These are phyloP conservation scores for Serranus cabrilla DNA, from an alignment of 2,797 vertebrate species.

Conservation along the genomic window DNA sequence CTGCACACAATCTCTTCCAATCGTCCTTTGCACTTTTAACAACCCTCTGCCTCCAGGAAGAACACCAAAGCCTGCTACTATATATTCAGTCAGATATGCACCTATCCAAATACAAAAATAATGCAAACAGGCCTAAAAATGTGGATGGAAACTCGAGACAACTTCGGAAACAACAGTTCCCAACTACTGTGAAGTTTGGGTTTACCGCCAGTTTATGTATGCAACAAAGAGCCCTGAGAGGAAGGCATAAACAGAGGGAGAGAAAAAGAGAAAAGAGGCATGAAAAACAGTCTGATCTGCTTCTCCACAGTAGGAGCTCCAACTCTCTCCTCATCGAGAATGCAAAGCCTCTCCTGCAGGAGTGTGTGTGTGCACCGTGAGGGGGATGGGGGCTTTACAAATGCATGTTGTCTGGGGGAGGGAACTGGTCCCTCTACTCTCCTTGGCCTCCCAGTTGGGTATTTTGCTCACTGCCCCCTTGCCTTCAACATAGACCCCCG, in stretches of 20 bases:
- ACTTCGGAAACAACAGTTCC: slow-evolving; percentile 15
- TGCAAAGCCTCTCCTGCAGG: slow-evolving; percentile 80
- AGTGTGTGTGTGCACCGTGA: slow-evolving; percentile 38
- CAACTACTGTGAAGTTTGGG: slow-evolving; percentile 53
- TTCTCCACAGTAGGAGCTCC: slow-evolving; percentile 72
- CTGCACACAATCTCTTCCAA: slow-evolving; percentile 17
- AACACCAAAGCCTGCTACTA: slow-evolving; percentile 15
- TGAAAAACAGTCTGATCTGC: slow-evolving; percentile 69
- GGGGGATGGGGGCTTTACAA: slow-evolving; percentile 78
- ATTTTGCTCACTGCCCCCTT: slow-evolving; percentile 66
- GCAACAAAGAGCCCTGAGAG: slow-evolving; percentile 35
- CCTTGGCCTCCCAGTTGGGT: slow-evolving; percentile 60
- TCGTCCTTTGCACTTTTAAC: slow-evolving; percentile 10
- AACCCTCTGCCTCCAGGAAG: slow-evolving; percentile 11
- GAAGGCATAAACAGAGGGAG: slow-evolving; percentile 32
- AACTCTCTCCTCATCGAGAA: slow-evolving; percentile 82
- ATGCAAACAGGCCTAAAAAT: slow-evolving; percentile 29
- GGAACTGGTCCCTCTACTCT: slow-evolving; percentile 68
- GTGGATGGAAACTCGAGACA: slow-evolving; percentile 32
- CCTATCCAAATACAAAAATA: slow-evolving; percentile 48
- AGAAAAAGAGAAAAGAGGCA: slow-evolving; percentile 46
- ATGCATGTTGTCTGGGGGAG: slow-evolving; percentile 74
- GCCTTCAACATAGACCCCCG: slow-evolving; percentile 40
- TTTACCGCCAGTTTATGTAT: slow-evolving; percentile 45
- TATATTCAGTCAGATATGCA: slow-evolving; percentile 41